phyloP scores from a whole-genome alignment of 2,797 vertebrate species.

The Phrynocephalus forsythii region DNA sequence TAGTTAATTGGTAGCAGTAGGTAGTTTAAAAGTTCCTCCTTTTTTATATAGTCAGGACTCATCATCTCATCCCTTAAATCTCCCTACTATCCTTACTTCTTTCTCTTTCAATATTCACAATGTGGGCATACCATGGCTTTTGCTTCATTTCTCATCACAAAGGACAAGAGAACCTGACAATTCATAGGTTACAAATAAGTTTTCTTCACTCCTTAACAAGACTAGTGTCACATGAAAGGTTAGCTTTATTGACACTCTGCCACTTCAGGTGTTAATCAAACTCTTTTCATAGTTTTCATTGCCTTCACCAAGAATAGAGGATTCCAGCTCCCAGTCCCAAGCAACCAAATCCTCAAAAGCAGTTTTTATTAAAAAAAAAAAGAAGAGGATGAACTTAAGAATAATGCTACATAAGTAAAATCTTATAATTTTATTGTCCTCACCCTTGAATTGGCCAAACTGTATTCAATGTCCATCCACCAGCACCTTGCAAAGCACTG shows the following conservation, averaged over 20 bases:
- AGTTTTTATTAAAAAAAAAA: background rate
- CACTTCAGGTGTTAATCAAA: slow-evolving; percentile 46
- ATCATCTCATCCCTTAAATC: background rate
- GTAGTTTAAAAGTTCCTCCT: background rate
- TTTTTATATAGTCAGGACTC: background rate
- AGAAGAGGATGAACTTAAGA: slow-evolving; percentile 32
- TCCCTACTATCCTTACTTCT: background rate
- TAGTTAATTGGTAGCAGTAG: background rate
- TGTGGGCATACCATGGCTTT: background rate
- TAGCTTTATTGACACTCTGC: slow-evolving; percentile 59
- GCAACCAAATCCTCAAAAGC: background rate
- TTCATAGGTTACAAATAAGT: slow-evolving; percentile 43
- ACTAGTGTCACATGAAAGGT: slow-evolving; percentile 61
- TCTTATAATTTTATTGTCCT: slow-evolving; percentile 60
- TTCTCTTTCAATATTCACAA: background rate
- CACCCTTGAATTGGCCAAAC: slow-evolving; percentile 59
- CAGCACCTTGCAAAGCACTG: slow-evolving; percentile 45
- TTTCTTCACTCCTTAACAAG: slow-evolving; percentile 57
- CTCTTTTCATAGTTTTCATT: slow-evolving; percentile 21
- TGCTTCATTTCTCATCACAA: slow-evolving; percentile 33
- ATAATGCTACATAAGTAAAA: slow-evolving; percentile 60
- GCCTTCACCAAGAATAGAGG: slow-evolving; percentile 11
- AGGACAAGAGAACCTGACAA: slow-evolving; percentile 54
- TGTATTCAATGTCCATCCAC: slow-evolving; percentile 49
- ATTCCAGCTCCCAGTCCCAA: slow-evolving; percentile 51